Conservation (phyloP, 2,797 vertebrate genomes). For the Chiloscyllium punctatum region DNA sequence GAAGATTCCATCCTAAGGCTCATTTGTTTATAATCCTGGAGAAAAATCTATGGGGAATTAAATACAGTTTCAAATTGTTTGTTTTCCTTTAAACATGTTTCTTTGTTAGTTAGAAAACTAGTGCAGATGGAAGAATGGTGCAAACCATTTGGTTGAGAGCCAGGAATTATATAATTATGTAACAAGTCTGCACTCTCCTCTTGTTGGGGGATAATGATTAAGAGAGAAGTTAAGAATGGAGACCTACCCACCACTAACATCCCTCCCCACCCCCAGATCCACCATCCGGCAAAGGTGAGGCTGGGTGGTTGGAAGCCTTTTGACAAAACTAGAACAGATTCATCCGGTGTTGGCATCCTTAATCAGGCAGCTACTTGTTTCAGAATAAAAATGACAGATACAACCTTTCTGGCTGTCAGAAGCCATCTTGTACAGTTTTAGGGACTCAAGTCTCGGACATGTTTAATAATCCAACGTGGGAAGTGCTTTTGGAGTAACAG, state of each 20-base stretch:
- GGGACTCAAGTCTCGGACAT: background rate
- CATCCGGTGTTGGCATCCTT: background rate
- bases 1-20: background rate
- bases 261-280: too few relatives aligned
- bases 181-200: background rate
- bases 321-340: background rate
- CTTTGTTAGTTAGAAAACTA: background rate
- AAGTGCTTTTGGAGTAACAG: background rate
- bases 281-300: background rate
- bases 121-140: background rate
- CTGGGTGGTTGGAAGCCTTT: background rate
- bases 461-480: background rate
- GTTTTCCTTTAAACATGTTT: background rate
- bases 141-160: background rate
- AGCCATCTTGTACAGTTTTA: background rate
- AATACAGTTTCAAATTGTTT: background rate
- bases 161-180: background rate
- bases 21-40: background rate
- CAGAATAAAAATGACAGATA: background rate
- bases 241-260: too few relatives aligned
- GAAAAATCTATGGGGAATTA: background rate
- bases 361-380: background rate
- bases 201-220: background rate
- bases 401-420: background rate
- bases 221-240: background rate